Base-by-base conservation (phyloP, 2,113 vertebrate genomes). In the Aplodontia rufa region DNA sequence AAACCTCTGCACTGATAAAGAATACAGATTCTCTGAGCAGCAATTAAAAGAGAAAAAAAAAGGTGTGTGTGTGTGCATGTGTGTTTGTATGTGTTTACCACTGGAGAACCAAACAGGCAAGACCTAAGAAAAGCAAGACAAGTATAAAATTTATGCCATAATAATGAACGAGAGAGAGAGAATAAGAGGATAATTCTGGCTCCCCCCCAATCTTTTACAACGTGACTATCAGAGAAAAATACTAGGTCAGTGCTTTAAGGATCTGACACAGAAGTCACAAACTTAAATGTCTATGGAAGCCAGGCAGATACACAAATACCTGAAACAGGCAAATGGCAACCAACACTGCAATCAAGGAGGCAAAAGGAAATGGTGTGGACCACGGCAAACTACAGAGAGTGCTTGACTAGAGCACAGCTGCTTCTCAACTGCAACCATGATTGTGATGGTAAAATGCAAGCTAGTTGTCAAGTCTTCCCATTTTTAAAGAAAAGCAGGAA, bases 321-420 rank as follows among this genome's bases (percentile, higher is more conserved):
- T 1, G 40, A 53, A 60, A 13, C 16, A 32, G 37, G 35, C 2
- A 2, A 69, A 69, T 1, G 24, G 16, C 60, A 87, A 13, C 4
- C 0, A 14, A 49, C 11, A 16, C 35, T 87, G 20, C 11, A 89
- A 4, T 0, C 42, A 11, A 30, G 76, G 40, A 35, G 5, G 10
- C 64, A 60, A 3, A 0, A 62, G 32, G 47, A 14, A 55, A 8
- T 3, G 0, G 76, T 76, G 62, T n/a, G 26, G 58, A 37, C 32
- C 12, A 19, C 0, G 55, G 55, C 66, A 72, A 53, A 22, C 5
- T 24, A 6, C 3, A 68, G 1, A 0, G 3, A 0, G 9, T 37
- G 26, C 32, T 49, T 7, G 1, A 19, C 7, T 5, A 28, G 11
- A 55, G 26, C 8, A 42, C 40, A 40, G 42, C 16, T 28, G 35